Base-by-base conservation (phyloP, 2,113 vertebrate genomes). In the Rhinolophus sinicus region DNA sequence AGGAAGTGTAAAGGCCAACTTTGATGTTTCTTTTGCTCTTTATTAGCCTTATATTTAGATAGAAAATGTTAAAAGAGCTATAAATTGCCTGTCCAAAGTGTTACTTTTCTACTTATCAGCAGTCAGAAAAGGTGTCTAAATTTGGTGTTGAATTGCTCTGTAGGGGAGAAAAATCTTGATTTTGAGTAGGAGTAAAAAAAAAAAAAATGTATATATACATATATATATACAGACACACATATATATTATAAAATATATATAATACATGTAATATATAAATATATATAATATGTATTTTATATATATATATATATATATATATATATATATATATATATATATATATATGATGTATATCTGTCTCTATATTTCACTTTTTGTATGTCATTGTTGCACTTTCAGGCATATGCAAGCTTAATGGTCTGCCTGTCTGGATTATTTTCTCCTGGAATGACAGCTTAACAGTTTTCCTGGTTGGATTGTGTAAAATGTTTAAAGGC, bases 401-500 rank as follows among this genome's bases (percentile, higher is more conserved):
- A 95, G 89, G 35, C 73, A 81, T 72, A 30, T 89, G 56, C 88
- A 86, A 94, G 22, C 72, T 91, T 92, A 91, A 83, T 56, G 86
- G 65, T 84, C 94, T 96, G 91, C 47, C 78, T 95, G 69, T 93
- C 88, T 97, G 54, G 93, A 89, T 96, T 75, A 77, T 94, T 95
- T 97, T 96, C 94, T 94, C 91, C 47, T 90, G 82, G 86, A 96
- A 87, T 96, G 95, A 93, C 96, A 95, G 89, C 75, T 96, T 97
- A 96, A 95, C 92, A 89, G 78, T 96, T 96, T 96, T 96, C 78
- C 95, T 94, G 69, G 88, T 97, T 97, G 97, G 75, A 91, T 84
- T 94, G 94, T 95, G 90, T 97, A 97, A 96, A 96, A 94, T 89
- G 91, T 96, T 97, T 96, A 96, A 89, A 94, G 91, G 40, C 93